Evolutionary conservation across 2,888 invertebrate genomes (phyloP), one percentile per base, ranked within the genome.

Genomic region (Euclidia mi): DNA sequence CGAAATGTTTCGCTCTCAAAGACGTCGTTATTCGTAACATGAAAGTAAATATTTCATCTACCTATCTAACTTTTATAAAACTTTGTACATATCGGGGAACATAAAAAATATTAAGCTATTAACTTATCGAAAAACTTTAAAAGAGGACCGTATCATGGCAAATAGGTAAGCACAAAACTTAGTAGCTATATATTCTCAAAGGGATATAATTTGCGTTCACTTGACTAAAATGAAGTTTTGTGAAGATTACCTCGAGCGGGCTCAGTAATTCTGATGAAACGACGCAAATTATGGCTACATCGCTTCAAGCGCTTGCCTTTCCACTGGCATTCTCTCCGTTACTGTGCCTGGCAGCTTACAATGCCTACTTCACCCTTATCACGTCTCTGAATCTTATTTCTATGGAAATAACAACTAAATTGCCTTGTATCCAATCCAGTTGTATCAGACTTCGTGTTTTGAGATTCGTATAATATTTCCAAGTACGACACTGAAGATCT

Each of bases 201-300:
- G 34, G 35, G 17, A 73, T 66, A 79, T 82, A 78, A 81, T 82
- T 76, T 68, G 65, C 69, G 74, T 76, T 81, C 67, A 71, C 76
- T 81, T 69, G 61, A 74, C 74, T 82, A 75, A 82, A 85, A 82
- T 84, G 67, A 84, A 87, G 83, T 87, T 86, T 84, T 75, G 76
- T 76, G 65, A 84, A 86, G 87, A 88, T 82, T 82, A 83, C 75
- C 69, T 73, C 66, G 74, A 72, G 78, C 73, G 64, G 71, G 81
- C 80, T 81, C 65, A 75, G 84, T 83, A 84, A 85, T 88, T 87
- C 81, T 86, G 83, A 87, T 81, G 85, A 81, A 88, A 89, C 81
- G 81, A 79, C 76, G 77, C 77, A 78, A 87, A 86, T 86, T 84
- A 83, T 78, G 67, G 62, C 68, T 80, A 74, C 77, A 76, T 78